phyloP scores from a whole-genome alignment of 35 echinoderm and acorn worm genomes.

The Hemicentrotus pulcherrimus region DNA sequence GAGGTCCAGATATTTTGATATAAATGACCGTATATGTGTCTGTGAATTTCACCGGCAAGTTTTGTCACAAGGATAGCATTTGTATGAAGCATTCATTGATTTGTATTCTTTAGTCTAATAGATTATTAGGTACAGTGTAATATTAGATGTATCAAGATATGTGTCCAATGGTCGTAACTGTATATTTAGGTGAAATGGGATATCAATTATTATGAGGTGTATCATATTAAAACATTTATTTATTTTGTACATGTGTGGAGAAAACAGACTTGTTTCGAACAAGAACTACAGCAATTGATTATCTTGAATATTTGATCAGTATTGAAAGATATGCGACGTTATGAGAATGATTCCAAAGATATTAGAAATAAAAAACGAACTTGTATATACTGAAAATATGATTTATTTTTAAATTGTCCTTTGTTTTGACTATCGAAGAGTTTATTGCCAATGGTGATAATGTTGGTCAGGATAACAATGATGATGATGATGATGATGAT shows the following conservation, averaged over 20 bases:
- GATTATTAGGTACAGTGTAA: neutral
- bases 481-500: neutral
- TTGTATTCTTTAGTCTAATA: neutral
- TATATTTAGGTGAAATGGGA: constrained; percentile 43
- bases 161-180: neutral
- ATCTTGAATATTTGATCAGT: constrained; percentile 27
- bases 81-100: neutral
- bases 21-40: neutral
- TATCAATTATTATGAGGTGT: constrained; percentile 36
- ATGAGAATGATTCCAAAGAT: constrained; percentile 49
- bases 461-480: neutral
- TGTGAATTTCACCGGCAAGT: neutral
- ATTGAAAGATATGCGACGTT: constrained; percentile 23
- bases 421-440: neutral
- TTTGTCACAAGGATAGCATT: neutral
- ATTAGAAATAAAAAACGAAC: constrained; percentile 24
- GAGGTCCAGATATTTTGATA: neutral
- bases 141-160: neutral
- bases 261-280: constrained; percentile 38
- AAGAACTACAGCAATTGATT: constrained; percentile 55
- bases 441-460: neutral
- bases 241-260: constrained; percentile 43
- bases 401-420: neutral
- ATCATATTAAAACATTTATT: constrained; percentile 37
- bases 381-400: constrained; percentile 16